phyloP scores from a whole-genome alignment of 2,888 invertebrate genomes.

The Cecidostiba fungosa region DNA sequence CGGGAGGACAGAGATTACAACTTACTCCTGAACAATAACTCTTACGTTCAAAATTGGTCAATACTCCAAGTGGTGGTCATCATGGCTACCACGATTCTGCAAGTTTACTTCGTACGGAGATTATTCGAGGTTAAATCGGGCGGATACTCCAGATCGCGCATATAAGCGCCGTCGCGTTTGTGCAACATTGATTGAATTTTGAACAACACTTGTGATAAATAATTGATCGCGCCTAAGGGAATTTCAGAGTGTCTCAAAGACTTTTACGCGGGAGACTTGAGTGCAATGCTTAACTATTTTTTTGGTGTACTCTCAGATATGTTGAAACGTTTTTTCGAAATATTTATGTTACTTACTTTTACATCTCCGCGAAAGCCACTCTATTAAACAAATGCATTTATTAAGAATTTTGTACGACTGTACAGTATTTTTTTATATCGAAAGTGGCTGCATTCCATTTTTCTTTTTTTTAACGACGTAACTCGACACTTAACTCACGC shows the following conservation, averaged over 20 bases:
- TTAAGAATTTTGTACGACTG: conserved; percentile 43
- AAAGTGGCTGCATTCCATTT: conserved; percentile 47
- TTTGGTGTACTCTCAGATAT: conserved; percentile 25
- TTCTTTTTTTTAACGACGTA: conserved; percentile 5
- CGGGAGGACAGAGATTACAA: conserved; percentile 92
- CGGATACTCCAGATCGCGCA: conserved; percentile 79
- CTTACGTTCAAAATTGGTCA: conserved; percentile 95
- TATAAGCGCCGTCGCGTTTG: conserved; percentile 67
- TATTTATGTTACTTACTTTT: conserved; percentile 44
- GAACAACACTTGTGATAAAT: conserved; percentile 55
- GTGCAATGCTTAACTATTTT: conserved; percentile 28
- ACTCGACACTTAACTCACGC: neutral
- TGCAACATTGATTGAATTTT: conserved; percentile 36
- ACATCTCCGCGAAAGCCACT: conserved; percentile 25
- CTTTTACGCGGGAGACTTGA: conserved; percentile 35
- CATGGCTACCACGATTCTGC: conserved; percentile 87
- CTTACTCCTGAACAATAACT: conserved; percentile 89
- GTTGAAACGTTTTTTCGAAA: conserved; percentile 45
- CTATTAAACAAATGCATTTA: conserved; percentile 44
- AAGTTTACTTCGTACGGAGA: conserved; percentile 94
- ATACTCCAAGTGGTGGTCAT: conserved; percentile 92
- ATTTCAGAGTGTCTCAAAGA: conserved; percentile 28
- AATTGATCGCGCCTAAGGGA: conserved; percentile 24
- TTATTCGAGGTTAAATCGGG: conserved; percentile 90
- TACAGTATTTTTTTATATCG: conserved; percentile 60